Base-by-base conservation (phyloP, 2,113 vertebrate species). In the Willisornis vidua region DNA sequence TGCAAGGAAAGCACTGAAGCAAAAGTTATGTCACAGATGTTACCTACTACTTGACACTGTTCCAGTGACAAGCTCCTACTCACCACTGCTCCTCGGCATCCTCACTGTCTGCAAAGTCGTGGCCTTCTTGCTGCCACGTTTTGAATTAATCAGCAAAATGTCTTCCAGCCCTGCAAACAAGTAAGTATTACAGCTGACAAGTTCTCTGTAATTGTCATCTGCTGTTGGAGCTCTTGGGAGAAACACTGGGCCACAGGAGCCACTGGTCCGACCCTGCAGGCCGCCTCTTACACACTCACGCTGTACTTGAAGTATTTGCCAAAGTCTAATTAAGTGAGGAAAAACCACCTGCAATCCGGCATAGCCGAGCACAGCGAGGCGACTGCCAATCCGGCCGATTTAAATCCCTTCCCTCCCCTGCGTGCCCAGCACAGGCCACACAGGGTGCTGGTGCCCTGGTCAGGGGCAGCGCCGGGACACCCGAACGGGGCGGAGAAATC, bases 51-150 rank as follows among this genome's bases (percentile, higher is more conserved):
- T n/a, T 13, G 6, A 48, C 43, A 8, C 7, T 5, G 19, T 17
- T 49, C n/a, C 49, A 43, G 10, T 9, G 41, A 41, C 15, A 45
- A 83, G 63, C 33, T 16, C 37, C 14, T 54, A 98, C 99, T 98
- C 92, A 99, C 99, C 95, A 29, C 80, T 98, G 96, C 99, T 99
- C 84, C 98, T 97, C 1, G 98, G 98, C 52, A 99, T 76, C 83
- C 98, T 95, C 72, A 98, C 96, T 0, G 99, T 99, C 77, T 98
- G 97, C 55, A 98, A 96, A n/a, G 96, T 45, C 7, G 96, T 58
- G 45, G 76, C 81, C 51, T 96, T 97, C 63, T 93, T 95, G 68
- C 93, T 87, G 28, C 68, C 78, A 14, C 93, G 45, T 75, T 98
- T 98, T 24, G 98, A 97, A 54, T 94, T 98, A 62, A 99, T 95